Percentiles rank a stretch among this genome's conserved stretches.
These are phyloP conservation scores for Botia almorhae DNA, from an alignment of 2,797 vertebrate species.

Conservation along the genomic window DNA sequence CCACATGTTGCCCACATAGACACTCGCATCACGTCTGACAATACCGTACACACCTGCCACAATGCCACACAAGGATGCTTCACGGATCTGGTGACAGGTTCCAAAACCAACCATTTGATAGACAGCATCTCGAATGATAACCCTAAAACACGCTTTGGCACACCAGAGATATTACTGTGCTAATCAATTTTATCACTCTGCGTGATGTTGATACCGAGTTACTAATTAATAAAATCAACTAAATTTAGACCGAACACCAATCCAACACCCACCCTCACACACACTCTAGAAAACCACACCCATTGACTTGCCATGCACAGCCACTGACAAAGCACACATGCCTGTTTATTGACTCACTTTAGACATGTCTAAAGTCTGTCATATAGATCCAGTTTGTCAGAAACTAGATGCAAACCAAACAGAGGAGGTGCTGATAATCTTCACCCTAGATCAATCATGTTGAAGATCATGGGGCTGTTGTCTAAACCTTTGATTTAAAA, in stretches of 20 bases:
- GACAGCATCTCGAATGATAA: not conserved
- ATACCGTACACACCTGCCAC: conserved; percentile 29
- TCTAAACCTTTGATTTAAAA: no score
- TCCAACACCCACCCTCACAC: not conserved
- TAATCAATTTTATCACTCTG: conserved; percentile 1
- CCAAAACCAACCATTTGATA: conserved; percentile 34
- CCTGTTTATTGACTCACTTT: conserved; percentile 9
- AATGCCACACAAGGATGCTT: conserved; percentile 21
- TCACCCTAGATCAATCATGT: not conserved
- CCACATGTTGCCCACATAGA: conserved; percentile 17
- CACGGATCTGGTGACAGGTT: conserved; percentile 23
- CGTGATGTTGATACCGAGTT: not conserved
- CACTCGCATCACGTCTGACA: conserved; percentile 12
- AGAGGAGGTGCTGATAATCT: not conserved
- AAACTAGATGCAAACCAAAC: conserved; percentile 32
- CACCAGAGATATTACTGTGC: conserved; percentile 18
- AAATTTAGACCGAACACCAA: conserved; percentile 15
- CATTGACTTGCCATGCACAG: not conserved
- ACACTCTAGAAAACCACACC: not conserved
- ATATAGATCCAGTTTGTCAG: conserved; percentile 33
- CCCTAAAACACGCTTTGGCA: not conserved
- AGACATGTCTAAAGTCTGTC: not conserved
- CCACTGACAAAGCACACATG: not conserved
- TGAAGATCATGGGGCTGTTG: no score
- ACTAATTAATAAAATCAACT: conserved; percentile 11